Evolutionary conservation across 1,140 invertebrate genomes (phyloP).

Genomic region (Drosophila tropicalis): DNA sequence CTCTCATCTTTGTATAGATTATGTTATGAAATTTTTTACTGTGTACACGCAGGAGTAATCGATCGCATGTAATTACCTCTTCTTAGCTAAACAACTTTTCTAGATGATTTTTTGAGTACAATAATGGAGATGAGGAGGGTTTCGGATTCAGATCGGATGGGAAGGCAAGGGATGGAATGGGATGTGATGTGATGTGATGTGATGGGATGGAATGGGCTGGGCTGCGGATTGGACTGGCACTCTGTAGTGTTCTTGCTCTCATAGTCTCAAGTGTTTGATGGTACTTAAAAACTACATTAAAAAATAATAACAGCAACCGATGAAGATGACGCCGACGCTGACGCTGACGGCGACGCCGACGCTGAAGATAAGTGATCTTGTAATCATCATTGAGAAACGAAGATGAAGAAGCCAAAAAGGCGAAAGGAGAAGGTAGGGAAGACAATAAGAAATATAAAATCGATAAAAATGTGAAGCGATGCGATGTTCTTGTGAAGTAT

Average conservation of each 20-base stretch:
- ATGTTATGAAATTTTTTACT: background rate
- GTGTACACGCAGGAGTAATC: conserved; percentile 27
- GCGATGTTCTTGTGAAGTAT: background rate
- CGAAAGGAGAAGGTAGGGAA: conserved; percentile 26
- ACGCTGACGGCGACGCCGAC: conserved; percentile 37
- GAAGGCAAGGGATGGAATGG: background rate
- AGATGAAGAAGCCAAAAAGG: background rate
- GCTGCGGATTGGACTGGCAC: background rate
- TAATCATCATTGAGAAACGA: conserved; percentile 58
- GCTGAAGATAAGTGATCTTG: conserved; percentile 79
- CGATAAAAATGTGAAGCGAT: conserved; percentile 51
- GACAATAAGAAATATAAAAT: conserved; percentile 80
- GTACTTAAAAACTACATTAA: conserved; percentile 82
- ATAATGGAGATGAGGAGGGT: background rate
- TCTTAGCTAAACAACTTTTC: conserved; percentile 59
- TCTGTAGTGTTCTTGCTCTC: conserved; percentile 62
- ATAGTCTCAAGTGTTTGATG: conserved; percentile 80
- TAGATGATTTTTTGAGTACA: conserved; percentile 57
- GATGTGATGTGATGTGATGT: background rate
- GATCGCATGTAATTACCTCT: conserved; percentile 36
- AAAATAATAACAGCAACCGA: conserved; percentile 78
- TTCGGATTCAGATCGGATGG: background rate
- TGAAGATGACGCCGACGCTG: conserved; percentile 27
- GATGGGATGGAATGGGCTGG: background rate
- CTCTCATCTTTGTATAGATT: too few species aligned